Evolutionary conservation across 1,140 invertebrate genomes (phyloP).

Genomic region (Zophobas atratus): DNA sequence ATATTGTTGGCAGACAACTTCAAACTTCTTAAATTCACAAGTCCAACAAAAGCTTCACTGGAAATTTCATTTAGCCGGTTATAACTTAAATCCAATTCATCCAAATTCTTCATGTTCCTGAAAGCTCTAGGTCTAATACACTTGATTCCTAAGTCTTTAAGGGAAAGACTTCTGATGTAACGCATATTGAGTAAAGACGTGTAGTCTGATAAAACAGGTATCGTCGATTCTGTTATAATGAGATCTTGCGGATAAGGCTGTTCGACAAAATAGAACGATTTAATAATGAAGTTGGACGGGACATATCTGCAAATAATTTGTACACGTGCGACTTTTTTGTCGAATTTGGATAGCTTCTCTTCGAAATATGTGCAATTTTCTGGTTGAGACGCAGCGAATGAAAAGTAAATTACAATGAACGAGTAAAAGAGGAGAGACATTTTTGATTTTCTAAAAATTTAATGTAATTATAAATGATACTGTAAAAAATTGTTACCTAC

Average conservation of each 20-base stretch:
- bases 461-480: no score
- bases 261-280: neutral
- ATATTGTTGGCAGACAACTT: neutral
- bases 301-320: constrained; percentile 11
- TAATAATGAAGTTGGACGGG: neutral
- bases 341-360: neutral
- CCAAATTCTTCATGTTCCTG: constrained; percentile 19
- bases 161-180: neutral
- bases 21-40: neutral
- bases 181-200: constrained; percentile 2
- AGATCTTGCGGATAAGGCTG: constrained; percentile 2
- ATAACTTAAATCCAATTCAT: constrained; percentile 20
- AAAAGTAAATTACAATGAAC: no score
- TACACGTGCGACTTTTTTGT: neutral
- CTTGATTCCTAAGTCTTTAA: constrained; percentile 7
- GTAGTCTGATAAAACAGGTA: constrained; percentile 2
- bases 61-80: neutral
- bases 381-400: neutral
- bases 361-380: neutral
- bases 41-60: neutral
- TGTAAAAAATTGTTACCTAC: no score
- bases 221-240: neutral
- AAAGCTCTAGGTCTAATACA: constrained; percentile 8
- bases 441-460: no score
- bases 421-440: no score